phyloP scores from a whole-genome alignment of 2,888 invertebrate genomes.

The Cosmorhoe ocellata region DNA sequence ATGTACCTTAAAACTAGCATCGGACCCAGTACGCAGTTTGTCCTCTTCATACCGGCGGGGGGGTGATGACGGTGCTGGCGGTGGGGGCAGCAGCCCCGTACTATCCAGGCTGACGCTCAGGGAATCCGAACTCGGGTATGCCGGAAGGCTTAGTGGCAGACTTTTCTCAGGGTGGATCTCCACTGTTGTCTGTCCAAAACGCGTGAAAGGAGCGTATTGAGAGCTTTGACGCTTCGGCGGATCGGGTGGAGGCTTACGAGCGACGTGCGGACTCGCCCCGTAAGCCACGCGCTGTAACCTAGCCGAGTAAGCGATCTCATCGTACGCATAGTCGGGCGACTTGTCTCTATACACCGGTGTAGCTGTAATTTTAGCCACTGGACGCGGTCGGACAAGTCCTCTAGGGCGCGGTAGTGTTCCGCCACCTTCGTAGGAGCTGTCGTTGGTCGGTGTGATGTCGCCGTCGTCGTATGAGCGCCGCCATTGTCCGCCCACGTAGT shows the following conservation, averaged over 20 bases:
- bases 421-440: constrained; percentile 86
- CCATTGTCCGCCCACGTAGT: constrained; percentile 85
- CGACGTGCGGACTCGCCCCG: constrained; percentile 87
- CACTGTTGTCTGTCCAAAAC: constrained; percentile 83
- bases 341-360: constrained; percentile 76
- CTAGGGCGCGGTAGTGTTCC: constrained; percentile 94
- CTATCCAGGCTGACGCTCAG: constrained; percentile 84
- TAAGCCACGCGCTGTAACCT: constrained; percentile 79
- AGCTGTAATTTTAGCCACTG: constrained; percentile 89
- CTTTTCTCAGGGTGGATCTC: constrained; percentile 83
- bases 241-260: constrained; percentile 90
- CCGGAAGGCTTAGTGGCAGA: constrained; percentile 83
- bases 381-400: constrained; percentile 90
- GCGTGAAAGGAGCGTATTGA: constrained; percentile 74
- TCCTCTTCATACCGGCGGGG: constrained; percentile 76
- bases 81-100: constrained; percentile 85
- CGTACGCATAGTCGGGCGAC: constrained; percentile 74
- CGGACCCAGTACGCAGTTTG: constrained; percentile 86
- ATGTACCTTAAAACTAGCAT: constrained; percentile 91
- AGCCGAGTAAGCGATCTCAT: constrained; percentile 75
- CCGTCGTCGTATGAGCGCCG: constrained; percentile 93
- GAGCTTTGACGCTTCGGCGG: constrained; percentile 89
- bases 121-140: constrained; percentile 85
- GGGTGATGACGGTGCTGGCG: constrained; percentile 85
- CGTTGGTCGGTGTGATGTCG: constrained; percentile 93